Evolutionary conservation across 1,140 invertebrate species (phyloP).

Genomic region (Harpegnathos saltator): DNA sequence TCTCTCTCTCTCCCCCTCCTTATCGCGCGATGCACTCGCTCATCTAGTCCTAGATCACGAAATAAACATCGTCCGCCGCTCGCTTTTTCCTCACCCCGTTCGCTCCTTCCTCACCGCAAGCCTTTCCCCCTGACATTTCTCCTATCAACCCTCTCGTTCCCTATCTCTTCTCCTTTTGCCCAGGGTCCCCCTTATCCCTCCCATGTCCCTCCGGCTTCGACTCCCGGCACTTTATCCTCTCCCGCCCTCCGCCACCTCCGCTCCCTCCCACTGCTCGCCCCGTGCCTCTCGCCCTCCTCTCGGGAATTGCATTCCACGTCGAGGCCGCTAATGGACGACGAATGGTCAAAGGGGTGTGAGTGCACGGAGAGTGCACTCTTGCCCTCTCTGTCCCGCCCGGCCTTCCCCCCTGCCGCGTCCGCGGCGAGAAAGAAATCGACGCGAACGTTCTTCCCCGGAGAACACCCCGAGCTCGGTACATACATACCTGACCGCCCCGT

Average conservation of each 20-base stretch:
- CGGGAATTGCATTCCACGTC: conserved; percentile 70
- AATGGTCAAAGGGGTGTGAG: conserved; percentile 66
- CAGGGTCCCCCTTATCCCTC: conserved; percentile 1
- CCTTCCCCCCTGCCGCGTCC: neutral
- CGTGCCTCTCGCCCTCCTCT: conserved; percentile 52
- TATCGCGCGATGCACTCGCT: too few relatives aligned
- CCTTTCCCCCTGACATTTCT: conserved; percentile 15
- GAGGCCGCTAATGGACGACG: conserved; percentile 70
- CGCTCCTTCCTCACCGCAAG: too few relatives aligned
- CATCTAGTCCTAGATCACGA: too few relatives aligned
- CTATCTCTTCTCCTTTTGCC: conserved; percentile 26
- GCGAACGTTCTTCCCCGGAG: conserved; percentile 37
- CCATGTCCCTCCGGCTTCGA: conserved; percentile 25
- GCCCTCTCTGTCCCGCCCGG: conserved; percentile 37
- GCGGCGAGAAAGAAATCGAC: conserved; percentile 37
- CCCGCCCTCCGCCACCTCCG: conserved; percentile 2
- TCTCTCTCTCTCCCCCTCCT: neutral
- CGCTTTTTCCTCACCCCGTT: too few relatives aligned
- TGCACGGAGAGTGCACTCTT: conserved; percentile 67
- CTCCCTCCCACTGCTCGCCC: conserved; percentile 8
- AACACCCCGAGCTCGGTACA: conserved; percentile 45
- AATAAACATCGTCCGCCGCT: too few relatives aligned
- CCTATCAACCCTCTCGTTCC: conserved; percentile 36
- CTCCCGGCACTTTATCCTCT: conserved; percentile 46
- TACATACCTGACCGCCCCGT: conserved; percentile 50